These are phyloP conservation scores for Nemotelus pantherinus DNA, from an alignment of 2,888 invertebrate genomes.

Conservation along the genomic window DNA sequence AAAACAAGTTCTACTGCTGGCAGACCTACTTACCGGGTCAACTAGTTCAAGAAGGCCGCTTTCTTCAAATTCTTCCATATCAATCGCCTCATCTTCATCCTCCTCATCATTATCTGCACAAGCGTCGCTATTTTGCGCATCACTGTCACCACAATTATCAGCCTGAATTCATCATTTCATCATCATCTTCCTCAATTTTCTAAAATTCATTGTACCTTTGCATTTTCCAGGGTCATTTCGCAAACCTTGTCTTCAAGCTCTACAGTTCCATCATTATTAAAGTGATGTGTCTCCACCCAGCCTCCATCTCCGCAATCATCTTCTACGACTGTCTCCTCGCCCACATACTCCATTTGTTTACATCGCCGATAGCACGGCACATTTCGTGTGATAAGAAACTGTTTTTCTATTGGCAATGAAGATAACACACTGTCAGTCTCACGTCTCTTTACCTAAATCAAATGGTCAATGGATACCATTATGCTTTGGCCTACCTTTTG, in stretches of 20 bases:
- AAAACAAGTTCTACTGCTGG: background rate
- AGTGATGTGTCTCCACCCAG: conserved; percentile 98
- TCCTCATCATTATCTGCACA: conserved; percentile 79
- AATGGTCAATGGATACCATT: background rate
- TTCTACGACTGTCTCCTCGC: conserved; percentile 89
- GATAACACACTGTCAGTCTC: background rate
- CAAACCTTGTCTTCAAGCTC: conserved; percentile 71
- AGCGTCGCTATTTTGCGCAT: conserved; percentile 62
- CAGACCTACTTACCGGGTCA: conserved; percentile 73
- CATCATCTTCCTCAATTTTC: conserved; percentile 29
- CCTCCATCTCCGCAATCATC: conserved; percentile 87
- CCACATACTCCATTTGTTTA: conserved; percentile 73
- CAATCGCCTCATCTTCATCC: conserved; percentile 93
- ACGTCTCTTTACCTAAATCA: too few relatives aligned
- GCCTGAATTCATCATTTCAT: conserved; percentile 20
- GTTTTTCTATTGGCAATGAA: conserved; percentile 74
- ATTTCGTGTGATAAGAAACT: conserved; percentile 96
- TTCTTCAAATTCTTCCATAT: conserved; percentile 98
- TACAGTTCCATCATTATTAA: conserved; percentile 71
- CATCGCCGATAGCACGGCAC: conserved; percentile 96
- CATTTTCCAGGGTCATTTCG: conserved; percentile 88
- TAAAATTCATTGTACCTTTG: conserved; percentile 59
- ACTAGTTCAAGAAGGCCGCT: conserved; percentile 93
- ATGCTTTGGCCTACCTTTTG: conserved; percentile 64
- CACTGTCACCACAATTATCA: conserved; percentile 72